These are phyloP conservation scores for Dicrostonyx torquatus DNA, from an alignment of 2,797 vertebrate species.

Conservation along the genomic window DNA sequence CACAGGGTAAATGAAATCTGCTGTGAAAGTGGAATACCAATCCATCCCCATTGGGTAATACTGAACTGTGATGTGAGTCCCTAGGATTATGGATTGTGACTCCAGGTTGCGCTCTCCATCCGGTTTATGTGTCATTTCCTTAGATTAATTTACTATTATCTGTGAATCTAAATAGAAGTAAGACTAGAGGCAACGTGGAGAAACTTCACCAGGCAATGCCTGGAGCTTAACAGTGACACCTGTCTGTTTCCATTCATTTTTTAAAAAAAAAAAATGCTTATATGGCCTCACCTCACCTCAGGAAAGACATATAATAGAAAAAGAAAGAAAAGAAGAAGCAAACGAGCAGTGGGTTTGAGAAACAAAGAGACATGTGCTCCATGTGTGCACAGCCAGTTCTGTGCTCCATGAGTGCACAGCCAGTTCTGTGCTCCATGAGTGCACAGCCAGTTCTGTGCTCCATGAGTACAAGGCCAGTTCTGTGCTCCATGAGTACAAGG, in stretches of 20 bases:
- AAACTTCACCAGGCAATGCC: not conserved
- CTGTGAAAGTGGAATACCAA: not conserved
- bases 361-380: not conserved
- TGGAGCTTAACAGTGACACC: not conserved
- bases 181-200: not conserved
- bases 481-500: too few species aligned
- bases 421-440: too few species aligned
- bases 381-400: not conserved
- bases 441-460: too few species aligned
- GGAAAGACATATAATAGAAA: not conserved
- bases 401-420: too few species aligned
- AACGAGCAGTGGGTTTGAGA: fast-evolving
- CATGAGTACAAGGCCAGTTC: too few species aligned
- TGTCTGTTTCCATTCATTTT: not conserved
- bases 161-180: not conserved
- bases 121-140: not conserved
- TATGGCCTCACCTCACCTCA: not conserved
- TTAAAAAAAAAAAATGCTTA: not conserved
- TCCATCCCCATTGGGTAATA: not conserved
- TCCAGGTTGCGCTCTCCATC: not conserved
- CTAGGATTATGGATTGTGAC: not conserved
- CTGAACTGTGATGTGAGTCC: not conserved
- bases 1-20: not conserved
- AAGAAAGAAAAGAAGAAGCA: too few species aligned
- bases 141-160: not conserved